A percentile compares a stretch with the other conserved stretches of the same genome.
Evolutionary conservation across 2,113 vertebrate species (phyloP).

Genomic region (Odontesthes bonariensis): DNA sequence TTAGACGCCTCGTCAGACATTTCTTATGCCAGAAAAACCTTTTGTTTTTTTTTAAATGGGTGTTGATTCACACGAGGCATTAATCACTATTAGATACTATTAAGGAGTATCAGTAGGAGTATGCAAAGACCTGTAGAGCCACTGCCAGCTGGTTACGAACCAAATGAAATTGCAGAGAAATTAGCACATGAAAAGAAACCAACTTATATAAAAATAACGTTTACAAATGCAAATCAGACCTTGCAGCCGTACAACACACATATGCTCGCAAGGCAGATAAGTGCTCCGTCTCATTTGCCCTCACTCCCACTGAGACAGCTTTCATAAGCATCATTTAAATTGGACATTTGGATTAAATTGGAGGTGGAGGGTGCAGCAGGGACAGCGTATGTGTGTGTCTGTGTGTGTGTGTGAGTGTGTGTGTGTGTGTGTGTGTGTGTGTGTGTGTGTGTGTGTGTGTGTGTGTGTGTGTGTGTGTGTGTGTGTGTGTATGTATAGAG

Average conservation of each 20-base stretch:
- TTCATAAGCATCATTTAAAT: slow-evolving; percentile 76
- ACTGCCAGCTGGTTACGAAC: not conserved
- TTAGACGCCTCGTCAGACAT: no score
- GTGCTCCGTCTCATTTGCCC: slow-evolving; percentile 36
- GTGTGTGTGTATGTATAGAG: not conserved
- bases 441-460: not conserved
- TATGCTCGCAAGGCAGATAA: slow-evolving; percentile 21
- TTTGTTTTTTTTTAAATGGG: no score
- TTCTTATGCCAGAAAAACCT: no score
- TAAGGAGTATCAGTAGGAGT: no score
- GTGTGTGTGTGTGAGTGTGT: not conserved
- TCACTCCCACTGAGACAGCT: slow-evolving; percentile 42
- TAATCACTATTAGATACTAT: not conserved
- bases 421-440: not conserved
- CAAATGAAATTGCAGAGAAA: not conserved
- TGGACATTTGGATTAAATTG: slow-evolving; percentile 70
- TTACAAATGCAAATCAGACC: not conserved
- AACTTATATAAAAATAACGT: not conserved
- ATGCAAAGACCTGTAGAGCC: not conserved
- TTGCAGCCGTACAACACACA: not conserved
- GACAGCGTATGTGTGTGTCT: not conserved
- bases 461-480: slow-evolving; percentile 5
- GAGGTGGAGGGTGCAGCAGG: slow-evolving; percentile 21
- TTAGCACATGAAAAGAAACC: not conserved
- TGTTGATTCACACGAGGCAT: not conserved